Evolutionary conservation across 2,797 vertebrate species (phyloP).

Genomic region (Yasuhikotakia modesta): DNA sequence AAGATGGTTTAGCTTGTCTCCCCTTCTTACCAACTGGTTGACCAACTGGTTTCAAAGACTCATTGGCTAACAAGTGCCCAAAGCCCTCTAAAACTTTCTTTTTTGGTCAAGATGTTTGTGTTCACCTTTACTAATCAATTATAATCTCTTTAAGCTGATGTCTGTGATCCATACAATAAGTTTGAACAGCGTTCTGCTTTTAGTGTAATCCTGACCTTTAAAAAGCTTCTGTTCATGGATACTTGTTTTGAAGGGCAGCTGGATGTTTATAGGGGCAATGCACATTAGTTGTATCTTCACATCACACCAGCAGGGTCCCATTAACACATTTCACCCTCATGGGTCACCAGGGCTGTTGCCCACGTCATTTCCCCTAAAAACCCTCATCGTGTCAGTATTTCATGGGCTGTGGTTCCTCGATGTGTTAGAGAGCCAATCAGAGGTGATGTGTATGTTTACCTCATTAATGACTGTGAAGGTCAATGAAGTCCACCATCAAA

Average conservation of each 20-base stretch:
- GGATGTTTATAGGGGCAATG: slow-evolving; percentile 46
- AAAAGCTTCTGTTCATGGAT: slow-evolving; percentile 27
- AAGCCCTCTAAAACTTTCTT: neutral
- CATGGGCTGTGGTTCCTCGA: slow-evolving; percentile 51
- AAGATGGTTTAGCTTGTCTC: too few relatives aligned
- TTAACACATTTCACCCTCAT: slow-evolving; percentile 75
- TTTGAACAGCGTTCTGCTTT: slow-evolving; percentile 35
- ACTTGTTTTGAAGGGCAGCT: slow-evolving; percentile 6
- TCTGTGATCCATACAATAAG: slow-evolving; percentile 41
- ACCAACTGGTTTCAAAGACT: too few relatives aligned
- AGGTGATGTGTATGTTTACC: slow-evolving; percentile 62
- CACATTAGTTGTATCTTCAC: slow-evolving; percentile 66
- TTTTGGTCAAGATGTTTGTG: neutral
- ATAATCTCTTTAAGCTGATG: slow-evolving; percentile 16
- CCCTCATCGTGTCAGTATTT: slow-evolving; percentile 38
- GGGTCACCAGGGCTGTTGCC: slow-evolving; percentile 67
- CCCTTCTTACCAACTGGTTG: too few relatives aligned
- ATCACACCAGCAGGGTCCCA: slow-evolving; percentile 65
- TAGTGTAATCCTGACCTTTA: slow-evolving; percentile 50
- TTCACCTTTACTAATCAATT: slow-evolving; percentile 35
- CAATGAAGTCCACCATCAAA: slow-evolving; percentile 64
- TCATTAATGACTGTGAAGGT: slow-evolving; percentile 69
- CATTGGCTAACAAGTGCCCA: too few relatives aligned
- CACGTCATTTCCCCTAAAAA: neutral
- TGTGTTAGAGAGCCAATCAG: slow-evolving; percentile 59